Evolutionary conservation across 2,797 vertebrate genomes (phyloP), one percentile per base, ranked within the genome.

Genomic region (Danionella dracula): DNA sequence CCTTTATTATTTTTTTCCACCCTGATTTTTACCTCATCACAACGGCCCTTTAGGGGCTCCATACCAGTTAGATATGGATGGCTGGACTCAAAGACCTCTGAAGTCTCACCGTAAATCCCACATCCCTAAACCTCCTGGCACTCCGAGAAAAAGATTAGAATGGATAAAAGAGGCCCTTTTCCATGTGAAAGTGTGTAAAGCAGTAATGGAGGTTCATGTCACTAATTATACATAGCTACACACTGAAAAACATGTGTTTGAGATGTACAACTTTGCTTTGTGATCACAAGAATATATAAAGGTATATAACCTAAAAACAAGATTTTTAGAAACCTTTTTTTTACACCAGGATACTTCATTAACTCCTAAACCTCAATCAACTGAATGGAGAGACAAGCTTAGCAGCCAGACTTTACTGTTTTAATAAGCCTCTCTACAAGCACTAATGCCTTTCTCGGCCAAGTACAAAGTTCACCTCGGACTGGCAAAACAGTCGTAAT

Each of bases 111-210:
- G 38, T 34, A 55, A 32, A 66, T 9, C 44, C 34, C 12, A 8
- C 0, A 2, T 40, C 34, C 16, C 9, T 49, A 32, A 4, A 57
- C 44, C 34, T 66, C 42, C 53, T 32, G 53, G 53, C 44, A 57
- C 64, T 66, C 4, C 10, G 19, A 66, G 63, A 66, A 66, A 66
- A 35, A 66, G 53, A 57, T 66, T 57, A 66, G 51, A 57, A 0
- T 11, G 64, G 64, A 66, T 57, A 57, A 57, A 56, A 16, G 23
- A 40, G 53, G 21, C 21, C 34, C 48, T 32, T 10, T 31, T 21
- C 44, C 32, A 17, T 34, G 23, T 31, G 15, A 58, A 42, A 55
- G 31, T 44, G 20, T 46, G 20, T 23, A 15, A 66, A 1, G 55
- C 27, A 20, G 41, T 21, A 45, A 59, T 2, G 15, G 5, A 32